Percentiles rank a stretch among this genome's conserved stretches.
Evolutionary conservation across 2,113 vertebrate genomes (phyloP).

Genomic region (Sylvietta virens): DNA sequence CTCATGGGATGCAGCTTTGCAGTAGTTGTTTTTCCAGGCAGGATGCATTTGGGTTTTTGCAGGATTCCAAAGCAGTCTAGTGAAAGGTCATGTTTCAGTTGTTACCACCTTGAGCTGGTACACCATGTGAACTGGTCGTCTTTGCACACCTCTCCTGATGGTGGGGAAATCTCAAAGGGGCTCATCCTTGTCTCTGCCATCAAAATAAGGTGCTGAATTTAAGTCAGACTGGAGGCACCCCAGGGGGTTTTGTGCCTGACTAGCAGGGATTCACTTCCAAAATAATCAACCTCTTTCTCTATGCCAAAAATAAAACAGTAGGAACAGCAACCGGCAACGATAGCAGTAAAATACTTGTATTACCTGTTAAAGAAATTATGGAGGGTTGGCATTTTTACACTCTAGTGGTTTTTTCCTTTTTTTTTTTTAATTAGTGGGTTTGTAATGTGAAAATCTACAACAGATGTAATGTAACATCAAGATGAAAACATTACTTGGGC

Average conservation of each 20-base stretch:
- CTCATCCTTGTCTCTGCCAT: background rate
- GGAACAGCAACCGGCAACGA: background rate
- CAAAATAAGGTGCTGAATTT: background rate
- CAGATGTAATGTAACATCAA: background rate
- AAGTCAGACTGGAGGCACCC: background rate
- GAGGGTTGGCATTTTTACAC: background rate
- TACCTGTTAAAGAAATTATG: background rate
- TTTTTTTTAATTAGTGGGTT: background rate
- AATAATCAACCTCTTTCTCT: background rate
- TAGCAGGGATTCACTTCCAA: background rate
- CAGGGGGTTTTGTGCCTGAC: background rate
- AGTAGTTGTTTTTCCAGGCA: background rate
- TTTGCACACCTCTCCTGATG: background rate
- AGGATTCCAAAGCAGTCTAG: background rate
- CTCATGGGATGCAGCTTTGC: background rate
- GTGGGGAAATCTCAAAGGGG: background rate
- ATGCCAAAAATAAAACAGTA: background rate
- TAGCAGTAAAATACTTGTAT: background rate
- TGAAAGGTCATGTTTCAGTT: background rate
- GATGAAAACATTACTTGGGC: background rate
- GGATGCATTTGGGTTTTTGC: background rate
- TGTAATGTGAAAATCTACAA: conserved; percentile 1
- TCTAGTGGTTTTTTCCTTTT: background rate
- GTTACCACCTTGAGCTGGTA: background rate
- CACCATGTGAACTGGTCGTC: background rate